Evolutionary conservation across 2,888 invertebrate species (phyloP), one percentile per base, ranked within the genome.

Genomic region (Aphodius granarius): DNA sequence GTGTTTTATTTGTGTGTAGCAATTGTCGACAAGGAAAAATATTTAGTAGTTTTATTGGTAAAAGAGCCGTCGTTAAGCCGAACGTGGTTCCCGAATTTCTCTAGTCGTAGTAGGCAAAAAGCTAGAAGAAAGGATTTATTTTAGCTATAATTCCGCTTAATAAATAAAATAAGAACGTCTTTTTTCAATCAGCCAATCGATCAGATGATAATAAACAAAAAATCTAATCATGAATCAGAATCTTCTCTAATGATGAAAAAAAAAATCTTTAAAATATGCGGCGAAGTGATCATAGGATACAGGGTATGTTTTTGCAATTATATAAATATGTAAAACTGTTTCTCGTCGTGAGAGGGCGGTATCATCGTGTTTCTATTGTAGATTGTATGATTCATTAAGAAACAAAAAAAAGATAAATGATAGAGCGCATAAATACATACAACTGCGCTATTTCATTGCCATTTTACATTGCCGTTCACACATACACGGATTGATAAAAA

Each of bases 231-330:
- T 43, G 43, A 43, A 43, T 43, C 43, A 43, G 43, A 43, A 43
- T 43, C 43, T 43, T 43, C 43, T 43, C 43, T 43, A 43, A 43
- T 43, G 43, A 43, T 43, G 43, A 43, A 43, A 43, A 43, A 84
- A 85, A 85, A 84, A 84, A 81, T 82, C 81, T 82, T 77, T 82
- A 81, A 85, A 81, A 85, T 43, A 90, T 90, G 90, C 90, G 89
- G 90, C 89, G 91, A 89, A 91, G 92, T 92, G 92, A 93, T 92
- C 91, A 43, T 94, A 94, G 94, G 94, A 94, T 94, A 95, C 95
- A 95, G 95, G 95, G 95, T 95, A 95, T 93, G 94, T 94, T 94
- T 89, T 94, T 94, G 94, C 94, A 94, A 94, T 94, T 94, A 93
- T 93, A 93, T 68, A 21, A 68, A 68, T 93, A 91, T 91, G 90